Evolutionary conservation across 2,797 vertebrate species (phyloP), one percentile per base, ranked within the genome.

Genomic region (Sciaenops ocellatus): DNA sequence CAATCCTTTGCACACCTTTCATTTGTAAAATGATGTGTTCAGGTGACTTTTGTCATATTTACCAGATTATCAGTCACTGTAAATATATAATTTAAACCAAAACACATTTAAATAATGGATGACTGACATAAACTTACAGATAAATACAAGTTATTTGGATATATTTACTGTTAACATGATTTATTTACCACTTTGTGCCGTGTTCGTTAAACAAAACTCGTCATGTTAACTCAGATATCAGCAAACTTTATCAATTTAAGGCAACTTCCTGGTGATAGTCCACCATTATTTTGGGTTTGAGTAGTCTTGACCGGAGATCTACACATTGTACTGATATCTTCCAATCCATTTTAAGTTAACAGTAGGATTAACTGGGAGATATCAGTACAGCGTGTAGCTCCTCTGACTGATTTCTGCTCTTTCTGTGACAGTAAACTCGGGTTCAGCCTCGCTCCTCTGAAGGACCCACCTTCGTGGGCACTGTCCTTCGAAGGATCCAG

Each of bases 401-500:
- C 44, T 57, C 38, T 59, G 30, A 82, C 54, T 67, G 30, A 80
- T 30, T 24, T 60, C 13, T 30, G 12, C 61, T 66, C n/a, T n/a
- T 41, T 51, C 17, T 63, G 17, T 46, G 30, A 41, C 57, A 6
- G 16, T 12, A 34, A 18, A 61, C 22, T 64, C 20, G 63, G 54
- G 3, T 24, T 65, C 55, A 46, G 72, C 28, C 42, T 54, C 63
- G 20, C n/a, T n/a, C 30, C 63, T 51, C 47, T 64, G 46, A 66
- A 62, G 38, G 73, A 73, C 67, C 73, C 67, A 63, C 57, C 24
- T 62, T 73, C 12, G 8, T 18, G 50, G 42, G 46, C n/a, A n/a
- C 5, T 17, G 64, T 10, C 54, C 41, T 52, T 24, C 4, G 30
- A 41, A 82, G n/a, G 56, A 78, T 47, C 76, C 82, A 71, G 67